phyloP scores from a whole-genome alignment of 35 echinoderm and acorn worm species.

The Ptychodera flava region DNA sequence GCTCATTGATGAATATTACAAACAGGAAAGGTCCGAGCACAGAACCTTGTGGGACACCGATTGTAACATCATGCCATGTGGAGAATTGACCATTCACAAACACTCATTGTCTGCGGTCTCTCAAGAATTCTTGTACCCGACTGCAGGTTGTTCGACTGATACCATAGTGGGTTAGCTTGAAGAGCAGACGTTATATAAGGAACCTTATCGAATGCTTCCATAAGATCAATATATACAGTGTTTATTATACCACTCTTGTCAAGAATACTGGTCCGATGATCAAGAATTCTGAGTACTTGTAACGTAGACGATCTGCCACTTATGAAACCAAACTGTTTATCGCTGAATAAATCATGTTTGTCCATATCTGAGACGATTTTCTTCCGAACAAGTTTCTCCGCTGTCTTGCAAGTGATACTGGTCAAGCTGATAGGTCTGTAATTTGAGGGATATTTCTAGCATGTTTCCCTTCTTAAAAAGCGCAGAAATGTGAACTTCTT shows the following conservation, averaged over 20 bases:
- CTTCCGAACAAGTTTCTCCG: too few species aligned
- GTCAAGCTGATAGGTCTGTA: too few species aligned
- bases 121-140: too few species aligned
- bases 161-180: too few species aligned
- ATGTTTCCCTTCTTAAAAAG: slow-evolving; percentile 7
- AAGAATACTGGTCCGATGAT: slow-evolving; percentile 5
- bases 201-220: too few species aligned
- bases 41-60: slow-evolving; percentile 45
- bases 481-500: not conserved
- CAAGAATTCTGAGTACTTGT: slow-evolving; percentile 11
- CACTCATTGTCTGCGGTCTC: too few species aligned
- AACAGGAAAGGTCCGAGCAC: slow-evolving; percentile 35
- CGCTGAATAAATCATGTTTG: slow-evolving; percentile 5
- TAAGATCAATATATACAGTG: too few species aligned
- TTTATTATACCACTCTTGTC: not conserved
- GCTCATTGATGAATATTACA: slow-evolving; percentile 41
- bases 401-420: too few species aligned
- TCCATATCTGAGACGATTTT: too few species aligned
- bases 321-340: slow-evolving; percentile 30
- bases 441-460: slow-evolving; percentile 9
- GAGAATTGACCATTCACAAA: slow-evolving; percentile 13
- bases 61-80: slow-evolving; percentile 18
- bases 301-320: slow-evolving; percentile 17
- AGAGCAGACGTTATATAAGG: too few species aligned
- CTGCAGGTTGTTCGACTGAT: too few species aligned